phyloP scores from a whole-genome alignment of 1,140 invertebrate species.

The Lasioglossum baleicum region DNA sequence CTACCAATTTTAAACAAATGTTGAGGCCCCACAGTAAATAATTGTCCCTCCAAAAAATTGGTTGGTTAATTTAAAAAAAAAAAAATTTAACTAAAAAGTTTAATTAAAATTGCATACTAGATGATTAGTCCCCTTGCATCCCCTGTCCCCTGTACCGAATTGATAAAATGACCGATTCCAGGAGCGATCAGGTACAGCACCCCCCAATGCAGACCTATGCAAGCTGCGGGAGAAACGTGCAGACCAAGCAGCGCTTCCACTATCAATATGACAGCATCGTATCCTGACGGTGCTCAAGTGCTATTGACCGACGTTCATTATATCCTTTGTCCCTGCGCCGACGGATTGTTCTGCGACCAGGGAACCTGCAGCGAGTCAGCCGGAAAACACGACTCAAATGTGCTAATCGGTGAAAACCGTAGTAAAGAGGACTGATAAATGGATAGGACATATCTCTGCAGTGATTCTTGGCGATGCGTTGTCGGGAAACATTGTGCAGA shows the following conservation, averaged over 20 bases:
- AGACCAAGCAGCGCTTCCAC: constrained; percentile 30
- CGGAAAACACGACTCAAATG: not conserved
- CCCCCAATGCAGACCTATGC: constrained; percentile 57
- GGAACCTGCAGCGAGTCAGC: constrained; percentile 38
- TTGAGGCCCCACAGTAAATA: no score
- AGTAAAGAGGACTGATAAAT: not conserved
- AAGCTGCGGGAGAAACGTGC: constrained; percentile 55
- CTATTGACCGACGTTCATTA: constrained; percentile 57
- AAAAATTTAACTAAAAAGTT: no score
- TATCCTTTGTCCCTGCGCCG: constrained; percentile 65
- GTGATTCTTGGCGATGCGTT: no score
- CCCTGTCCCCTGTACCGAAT: no score
- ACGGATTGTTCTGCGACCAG: constrained; percentile 58
- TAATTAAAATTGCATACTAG: no score
- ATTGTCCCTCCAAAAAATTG: no score
- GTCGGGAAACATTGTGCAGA: no score
- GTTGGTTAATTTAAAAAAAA: no score
- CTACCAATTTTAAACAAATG: no score
- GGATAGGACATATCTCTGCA: no score
- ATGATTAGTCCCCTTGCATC: no score
- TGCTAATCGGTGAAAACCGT: not conserved
- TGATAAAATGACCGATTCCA: constrained; percentile 24
- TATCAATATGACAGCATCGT: constrained; percentile 40
- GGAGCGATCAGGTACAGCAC: constrained; percentile 55
- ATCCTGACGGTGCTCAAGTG: constrained; percentile 58